Evolutionary conservation across 2,797 vertebrate species (phyloP), one percentile per base, ranked within the genome.

Genomic region (Coccyzus lansbergi): DNA sequence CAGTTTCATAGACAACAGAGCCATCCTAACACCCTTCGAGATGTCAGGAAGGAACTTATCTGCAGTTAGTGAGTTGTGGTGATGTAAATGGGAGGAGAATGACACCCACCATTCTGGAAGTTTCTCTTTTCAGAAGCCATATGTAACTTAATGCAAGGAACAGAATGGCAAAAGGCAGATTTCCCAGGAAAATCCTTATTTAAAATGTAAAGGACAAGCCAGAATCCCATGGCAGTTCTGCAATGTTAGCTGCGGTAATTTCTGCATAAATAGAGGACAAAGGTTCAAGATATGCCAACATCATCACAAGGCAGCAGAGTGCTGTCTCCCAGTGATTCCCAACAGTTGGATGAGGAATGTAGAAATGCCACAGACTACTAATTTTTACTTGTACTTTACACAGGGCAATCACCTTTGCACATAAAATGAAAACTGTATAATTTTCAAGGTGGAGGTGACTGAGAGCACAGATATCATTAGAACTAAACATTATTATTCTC

Each of bases 1-100:
- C 56, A 86, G 67, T 92, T 94, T 93, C 91, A 68, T 80, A 92
- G 94, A 92, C 83, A 88, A 49, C 83, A 90, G 74, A 93, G n/a
- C 59, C 91, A 95, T 90, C 89, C 1, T 34, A 88, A 55, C 52
- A 90, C 56, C 59, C 64, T 68, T 89, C 82, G 71, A 93, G 69
- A 67, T 59, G n/a, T 88, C 85, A 92, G 63, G 36, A 92, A 88
- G 60, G 36, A 44, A 76, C 83, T 88, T 83, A 87, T n/a, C 51
- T 69, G 25, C 71, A 90, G 12, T 49, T 48, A 69, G 36, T 49
- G 63, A 83, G 51, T 19, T 59, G 20, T 38, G 62, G 44, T 52
- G 34, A 42, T 56, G 49, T 53, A 93, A 89, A 81, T 29, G 7
- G 36, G 18, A 83, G 15, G 6, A 53, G 15, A 88, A 40, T 49